phyloP scores from a whole-genome alignment of 2,888 invertebrate genomes.

The Falcaria lacertinaria region DNA sequence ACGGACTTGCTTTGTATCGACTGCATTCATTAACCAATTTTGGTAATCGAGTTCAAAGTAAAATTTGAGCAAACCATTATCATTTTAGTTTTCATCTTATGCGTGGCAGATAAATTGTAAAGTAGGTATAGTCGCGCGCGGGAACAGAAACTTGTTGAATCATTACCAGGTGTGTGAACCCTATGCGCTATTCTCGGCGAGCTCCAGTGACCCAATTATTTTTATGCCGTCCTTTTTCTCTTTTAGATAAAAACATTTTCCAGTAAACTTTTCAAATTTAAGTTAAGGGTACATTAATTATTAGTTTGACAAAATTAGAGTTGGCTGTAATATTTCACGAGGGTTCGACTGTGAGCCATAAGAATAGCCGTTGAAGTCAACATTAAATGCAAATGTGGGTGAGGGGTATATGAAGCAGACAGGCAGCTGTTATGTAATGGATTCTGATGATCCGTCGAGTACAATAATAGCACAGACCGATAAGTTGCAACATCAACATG shows the following conservation, averaged over 20 bases:
- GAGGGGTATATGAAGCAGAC: background rate
- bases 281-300: no score
- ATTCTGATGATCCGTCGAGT: background rate
- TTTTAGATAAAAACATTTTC: slow-evolving; percentile 35
- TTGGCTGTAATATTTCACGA: no score
- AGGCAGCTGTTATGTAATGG: background rate
- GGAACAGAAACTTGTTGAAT: slow-evolving; percentile 33
- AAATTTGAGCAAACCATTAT: background rate
- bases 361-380: no score
- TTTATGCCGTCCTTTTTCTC: slow-evolving; percentile 27
- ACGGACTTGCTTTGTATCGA: no score
- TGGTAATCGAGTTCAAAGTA: background rate
- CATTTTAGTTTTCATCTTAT: slow-evolving; percentile 4
- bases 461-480: background rate
- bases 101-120: slow-evolving; percentile 4
- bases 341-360: no score
- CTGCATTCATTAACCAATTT: background rate
- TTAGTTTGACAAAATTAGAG: no score
- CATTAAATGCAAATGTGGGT: background rate
- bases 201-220: slow-evolving; percentile 61
- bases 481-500: background rate
- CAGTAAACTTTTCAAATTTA: no score
- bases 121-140: slow-evolving; percentile 4
- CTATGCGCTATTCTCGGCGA: slow-evolving; percentile 25
- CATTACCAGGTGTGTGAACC: slow-evolving; percentile 28